phyloP scores from a whole-genome alignment of 2,797 vertebrate species.

The Tauraco hartlaubi region DNA sequence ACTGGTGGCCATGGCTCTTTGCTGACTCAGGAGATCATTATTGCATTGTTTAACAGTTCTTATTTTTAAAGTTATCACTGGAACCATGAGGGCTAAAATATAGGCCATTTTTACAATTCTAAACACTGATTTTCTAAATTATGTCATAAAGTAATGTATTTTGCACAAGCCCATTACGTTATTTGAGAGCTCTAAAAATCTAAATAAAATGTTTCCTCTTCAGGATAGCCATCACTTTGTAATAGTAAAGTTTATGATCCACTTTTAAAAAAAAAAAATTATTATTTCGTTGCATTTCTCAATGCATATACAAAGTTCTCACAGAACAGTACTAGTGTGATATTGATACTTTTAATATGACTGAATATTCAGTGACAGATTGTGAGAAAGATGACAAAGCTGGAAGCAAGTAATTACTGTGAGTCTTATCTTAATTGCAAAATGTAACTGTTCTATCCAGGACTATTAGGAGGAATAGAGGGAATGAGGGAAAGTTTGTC shows the following conservation, averaged over 20 bases:
- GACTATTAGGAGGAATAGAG: background rate
- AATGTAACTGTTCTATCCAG: background rate
- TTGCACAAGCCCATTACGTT: background rate
- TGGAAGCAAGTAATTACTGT: background rate
- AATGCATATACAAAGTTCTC: background rate
- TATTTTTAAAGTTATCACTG: background rate
- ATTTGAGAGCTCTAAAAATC: background rate
- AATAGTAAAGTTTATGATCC: background rate
- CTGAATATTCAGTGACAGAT: background rate
- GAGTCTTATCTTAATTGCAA: background rate
- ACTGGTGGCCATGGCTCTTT: background rate
- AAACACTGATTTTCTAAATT: background rate
- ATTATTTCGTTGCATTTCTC: background rate
- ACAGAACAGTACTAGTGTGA: background rate
- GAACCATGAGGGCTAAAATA: background rate
- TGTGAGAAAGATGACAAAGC: background rate
- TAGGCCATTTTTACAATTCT: background rate
- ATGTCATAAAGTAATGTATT: background rate
- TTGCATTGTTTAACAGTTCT: background rate
- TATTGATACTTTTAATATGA: background rate
- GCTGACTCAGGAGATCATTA: background rate
- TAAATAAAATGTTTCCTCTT: background rate
- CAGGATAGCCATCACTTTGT: background rate
- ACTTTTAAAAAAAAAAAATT: background rate
- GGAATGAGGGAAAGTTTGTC: background rate